A percentile compares a stretch with the other conserved stretches of the same genome.
Conservation (phyloP, 2,888 invertebrate species). For the Cerastis leucographa region DNA sequence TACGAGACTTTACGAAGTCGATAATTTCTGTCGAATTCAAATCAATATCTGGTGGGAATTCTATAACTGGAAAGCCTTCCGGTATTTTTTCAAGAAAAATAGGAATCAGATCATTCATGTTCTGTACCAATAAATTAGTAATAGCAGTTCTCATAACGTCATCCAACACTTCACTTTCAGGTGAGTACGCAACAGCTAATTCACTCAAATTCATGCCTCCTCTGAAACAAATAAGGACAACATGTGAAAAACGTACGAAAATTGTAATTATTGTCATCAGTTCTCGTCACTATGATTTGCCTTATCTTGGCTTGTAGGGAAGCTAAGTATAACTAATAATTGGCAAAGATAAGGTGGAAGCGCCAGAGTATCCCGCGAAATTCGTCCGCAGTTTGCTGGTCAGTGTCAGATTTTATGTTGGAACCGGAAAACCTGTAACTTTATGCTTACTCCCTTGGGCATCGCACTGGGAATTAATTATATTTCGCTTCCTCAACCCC, state of each 20-base stretch:
- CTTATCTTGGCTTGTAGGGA: neutral
- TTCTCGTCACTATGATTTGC: neutral
- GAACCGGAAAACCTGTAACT: no score
- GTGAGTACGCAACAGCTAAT: slow-evolving; percentile 87
- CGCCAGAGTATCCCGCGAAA: neutral
- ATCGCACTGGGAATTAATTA: no score
- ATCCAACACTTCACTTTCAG: slow-evolving; percentile 80
- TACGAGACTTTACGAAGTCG: slow-evolving; percentile 73
- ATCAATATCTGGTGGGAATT: slow-evolving; percentile 65
- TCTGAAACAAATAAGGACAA: slow-evolving; percentile 73
- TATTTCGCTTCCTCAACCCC: no score
- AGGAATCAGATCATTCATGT: slow-evolving; percentile 78
- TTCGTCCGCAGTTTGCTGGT: neutral
- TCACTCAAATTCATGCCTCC: slow-evolving; percentile 76
- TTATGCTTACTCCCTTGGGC: no score
- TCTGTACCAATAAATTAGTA: slow-evolving; percentile 75
- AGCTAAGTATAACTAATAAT: neutral
- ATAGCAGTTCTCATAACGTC: slow-evolving; percentile 80
- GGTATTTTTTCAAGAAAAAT: slow-evolving; percentile 70
- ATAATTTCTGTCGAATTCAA: slow-evolving; percentile 70
- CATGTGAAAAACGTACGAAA: neutral
- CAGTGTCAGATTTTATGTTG: neutral
- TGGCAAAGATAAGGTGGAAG: neutral
- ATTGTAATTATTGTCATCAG: neutral
- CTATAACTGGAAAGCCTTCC: slow-evolving; percentile 61